Percentiles rank a stretch among this genome's conserved stretches.
phyloP scores from a whole-genome alignment of 1,140 invertebrate genomes.

The Drosophila nigromelanica region DNA sequence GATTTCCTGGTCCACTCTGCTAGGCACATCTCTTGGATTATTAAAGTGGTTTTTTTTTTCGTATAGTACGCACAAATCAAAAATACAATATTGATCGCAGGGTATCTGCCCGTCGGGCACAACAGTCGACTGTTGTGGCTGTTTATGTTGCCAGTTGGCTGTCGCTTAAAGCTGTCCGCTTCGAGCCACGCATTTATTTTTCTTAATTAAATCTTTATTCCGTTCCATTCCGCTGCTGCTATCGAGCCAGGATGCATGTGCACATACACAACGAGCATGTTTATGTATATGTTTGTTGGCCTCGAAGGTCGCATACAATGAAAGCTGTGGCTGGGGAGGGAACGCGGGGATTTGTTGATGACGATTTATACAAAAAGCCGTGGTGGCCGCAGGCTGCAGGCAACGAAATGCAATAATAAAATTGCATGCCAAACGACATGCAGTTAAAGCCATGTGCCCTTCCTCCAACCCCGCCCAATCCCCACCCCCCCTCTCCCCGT shows the following conservation, averaged over 20 bases:
- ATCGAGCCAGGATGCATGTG: not conserved
- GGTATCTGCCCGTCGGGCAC: not conserved
- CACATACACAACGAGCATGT: not conserved
- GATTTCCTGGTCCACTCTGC: too few relatives aligned
- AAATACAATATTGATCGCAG: too few relatives aligned
- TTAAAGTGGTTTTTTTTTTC: too few relatives aligned
- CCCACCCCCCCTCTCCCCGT: not conserved
- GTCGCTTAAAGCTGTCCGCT: slow-evolving; percentile 31
- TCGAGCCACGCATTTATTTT: slow-evolving; percentile 64
- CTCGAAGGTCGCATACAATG: slow-evolving; percentile 43
- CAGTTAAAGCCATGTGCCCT: slow-evolving; percentile 25
- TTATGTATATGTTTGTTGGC: slow-evolving; percentile 4
- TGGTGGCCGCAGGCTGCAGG: slow-evolving; percentile 36
- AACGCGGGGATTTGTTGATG: too few relatives aligned
- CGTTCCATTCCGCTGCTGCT: slow-evolving; percentile 32
- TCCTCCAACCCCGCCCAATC: too few relatives aligned
- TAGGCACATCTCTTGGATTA: too few relatives aligned
- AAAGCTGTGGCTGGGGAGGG: not conserved
- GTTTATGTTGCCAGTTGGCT: slow-evolving; percentile 9
- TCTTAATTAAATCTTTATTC: slow-evolving; percentile 78
- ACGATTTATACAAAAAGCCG: slow-evolving; percentile 51
- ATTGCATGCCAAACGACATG: slow-evolving; percentile 51
- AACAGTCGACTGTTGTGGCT: slow-evolving; percentile 1
- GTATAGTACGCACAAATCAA: too few relatives aligned
- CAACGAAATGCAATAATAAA: slow-evolving; percentile 52